phyloP scores from a whole-genome alignment of 2,888 invertebrate genomes.

The Lordiphosa fenestrarum region DNA sequence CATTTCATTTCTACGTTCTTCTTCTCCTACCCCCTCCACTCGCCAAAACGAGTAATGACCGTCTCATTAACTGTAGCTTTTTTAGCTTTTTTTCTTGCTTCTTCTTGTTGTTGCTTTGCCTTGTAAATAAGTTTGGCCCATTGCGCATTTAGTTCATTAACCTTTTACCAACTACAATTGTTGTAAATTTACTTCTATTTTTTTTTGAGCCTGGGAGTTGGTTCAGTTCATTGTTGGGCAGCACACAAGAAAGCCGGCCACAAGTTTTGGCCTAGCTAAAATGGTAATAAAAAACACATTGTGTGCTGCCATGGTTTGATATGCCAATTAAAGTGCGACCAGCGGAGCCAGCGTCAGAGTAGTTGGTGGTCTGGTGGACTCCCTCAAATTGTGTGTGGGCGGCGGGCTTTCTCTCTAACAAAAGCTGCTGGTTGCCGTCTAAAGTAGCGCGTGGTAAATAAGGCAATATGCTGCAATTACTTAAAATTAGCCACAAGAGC shows the following conservation, averaged over 20 bases:
- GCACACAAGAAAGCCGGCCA: conserved; percentile 50
- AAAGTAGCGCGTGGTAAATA: conserved; percentile 42
- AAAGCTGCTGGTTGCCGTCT: conserved; percentile 18
- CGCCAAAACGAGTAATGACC: conserved; percentile 55
- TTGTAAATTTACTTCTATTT: conserved; percentile 60
- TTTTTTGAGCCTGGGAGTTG: conserved; percentile 7
- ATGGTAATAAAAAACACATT: conserved; percentile 52
- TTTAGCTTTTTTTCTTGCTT: conserved; percentile 18
- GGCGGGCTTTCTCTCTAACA: conserved; percentile 40
- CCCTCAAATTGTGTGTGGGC: conserved; percentile 40
- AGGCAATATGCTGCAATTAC: conserved; percentile 60
- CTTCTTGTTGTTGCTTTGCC: conserved; percentile 11
- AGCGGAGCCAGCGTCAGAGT: conserved; percentile 24
- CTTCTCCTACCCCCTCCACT: conserved; percentile 4
- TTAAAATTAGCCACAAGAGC: conserved; percentile 60
- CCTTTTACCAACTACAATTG: conserved; percentile 69
- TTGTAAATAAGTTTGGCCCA: conserved; percentile 66
- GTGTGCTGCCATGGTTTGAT: conserved; percentile 52
- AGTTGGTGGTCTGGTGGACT: background rate
- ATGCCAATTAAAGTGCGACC: conserved; percentile 72
- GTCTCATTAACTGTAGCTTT: conserved; percentile 58
- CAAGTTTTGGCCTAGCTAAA: conserved; percentile 56
- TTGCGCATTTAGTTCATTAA: conserved; percentile 75
- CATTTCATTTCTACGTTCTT: conserved; percentile 23
- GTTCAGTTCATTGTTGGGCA: conserved; percentile 49